phyloP scores from a whole-genome alignment of 2,113 vertebrate species.

The human (Homo sapiens) region DNA sequence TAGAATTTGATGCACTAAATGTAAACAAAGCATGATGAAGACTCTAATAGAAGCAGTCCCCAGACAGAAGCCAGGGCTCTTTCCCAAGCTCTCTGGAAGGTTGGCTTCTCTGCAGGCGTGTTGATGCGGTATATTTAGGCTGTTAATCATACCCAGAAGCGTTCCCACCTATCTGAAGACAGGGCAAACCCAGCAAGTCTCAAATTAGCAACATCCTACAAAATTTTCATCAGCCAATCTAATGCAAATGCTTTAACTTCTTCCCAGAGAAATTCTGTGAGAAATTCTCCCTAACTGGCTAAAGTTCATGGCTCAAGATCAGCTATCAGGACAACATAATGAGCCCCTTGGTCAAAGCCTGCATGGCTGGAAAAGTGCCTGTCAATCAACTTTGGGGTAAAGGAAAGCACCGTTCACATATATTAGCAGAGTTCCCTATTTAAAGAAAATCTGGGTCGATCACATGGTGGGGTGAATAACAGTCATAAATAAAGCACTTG shows the following conservation, averaged over 20 bases:
- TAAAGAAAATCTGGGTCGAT: neutral
- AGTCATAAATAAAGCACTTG: neutral
- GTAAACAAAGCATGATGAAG: conserved; percentile 61
- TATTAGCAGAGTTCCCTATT: neutral
- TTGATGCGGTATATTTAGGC: conserved; percentile 62
- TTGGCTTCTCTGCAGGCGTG: conserved; percentile 46
- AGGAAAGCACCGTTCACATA: neutral
- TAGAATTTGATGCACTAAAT: conserved; percentile 46
- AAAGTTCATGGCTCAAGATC: neutral
- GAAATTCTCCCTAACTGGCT: neutral
- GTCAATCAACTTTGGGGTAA: neutral
- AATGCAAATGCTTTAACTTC: conserved; percentile 20
- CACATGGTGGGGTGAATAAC: neutral
- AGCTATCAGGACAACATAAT: neutral
- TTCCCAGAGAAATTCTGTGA: neutral
- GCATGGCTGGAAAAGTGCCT: neutral
- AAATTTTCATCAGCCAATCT: conserved; percentile 51
- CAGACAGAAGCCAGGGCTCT: conserved; percentile 62
- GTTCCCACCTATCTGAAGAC: conserved; percentile 68
- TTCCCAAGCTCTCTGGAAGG: conserved; percentile 60
- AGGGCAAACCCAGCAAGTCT: conserved; percentile 71
- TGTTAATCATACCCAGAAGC: conserved; percentile 67
- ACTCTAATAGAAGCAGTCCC: conserved; percentile 23
- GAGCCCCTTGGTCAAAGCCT: neutral
- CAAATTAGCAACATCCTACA: conserved; percentile 71